phyloP scores from a whole-genome alignment of 2,888 invertebrate species.

The Plemyria rubiginata region DNA sequence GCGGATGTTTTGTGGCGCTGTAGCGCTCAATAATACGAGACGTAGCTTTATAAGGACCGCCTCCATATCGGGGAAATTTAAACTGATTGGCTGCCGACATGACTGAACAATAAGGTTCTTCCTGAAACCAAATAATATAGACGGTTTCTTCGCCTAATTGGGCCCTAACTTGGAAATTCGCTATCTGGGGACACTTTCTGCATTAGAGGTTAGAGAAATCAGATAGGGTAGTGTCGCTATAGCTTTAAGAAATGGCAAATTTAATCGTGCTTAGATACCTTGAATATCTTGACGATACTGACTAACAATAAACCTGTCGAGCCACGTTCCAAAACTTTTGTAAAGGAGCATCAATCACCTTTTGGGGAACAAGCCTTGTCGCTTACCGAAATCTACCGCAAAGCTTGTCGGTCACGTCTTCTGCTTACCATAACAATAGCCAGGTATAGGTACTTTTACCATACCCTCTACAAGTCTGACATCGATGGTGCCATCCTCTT shows the following conservation, averaged over 20 bases:
- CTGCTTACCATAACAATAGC: constrained; percentile 80
- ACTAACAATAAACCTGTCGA: constrained; percentile 1
- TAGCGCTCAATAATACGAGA: constrained; percentile 60
- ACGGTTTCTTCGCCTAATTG: constrained; percentile 69
- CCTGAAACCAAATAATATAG: constrained; percentile 59
- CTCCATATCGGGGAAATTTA: constrained; percentile 75
- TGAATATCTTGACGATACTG: background rate
- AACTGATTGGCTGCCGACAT: constrained; percentile 73
- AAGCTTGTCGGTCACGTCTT: constrained; percentile 72
- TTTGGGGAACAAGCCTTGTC: constrained; percentile 38
- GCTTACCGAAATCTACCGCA: constrained; percentile 68
- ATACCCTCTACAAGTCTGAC: constrained; percentile 51
- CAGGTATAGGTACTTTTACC: constrained; percentile 68
- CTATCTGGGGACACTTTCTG: constrained; percentile 47
- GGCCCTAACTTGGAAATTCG: constrained; percentile 67
- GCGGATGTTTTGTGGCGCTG: constrained; percentile 62
- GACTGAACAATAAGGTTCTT: constrained; percentile 73
- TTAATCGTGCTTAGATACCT: constrained; percentile 11
- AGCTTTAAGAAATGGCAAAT: constrained; percentile 16
- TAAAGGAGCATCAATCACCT: constrained; percentile 40
- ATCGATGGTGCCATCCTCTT: constrained; percentile 66
- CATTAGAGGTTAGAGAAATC: constrained; percentile 38
- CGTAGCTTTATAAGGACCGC: constrained; percentile 57
- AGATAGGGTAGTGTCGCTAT: constrained; percentile 28
- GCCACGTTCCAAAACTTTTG: constrained; percentile 32